phyloP scores from a whole-genome alignment of 2,113 vertebrate species.

The Daubentonia madagascariensis region DNA sequence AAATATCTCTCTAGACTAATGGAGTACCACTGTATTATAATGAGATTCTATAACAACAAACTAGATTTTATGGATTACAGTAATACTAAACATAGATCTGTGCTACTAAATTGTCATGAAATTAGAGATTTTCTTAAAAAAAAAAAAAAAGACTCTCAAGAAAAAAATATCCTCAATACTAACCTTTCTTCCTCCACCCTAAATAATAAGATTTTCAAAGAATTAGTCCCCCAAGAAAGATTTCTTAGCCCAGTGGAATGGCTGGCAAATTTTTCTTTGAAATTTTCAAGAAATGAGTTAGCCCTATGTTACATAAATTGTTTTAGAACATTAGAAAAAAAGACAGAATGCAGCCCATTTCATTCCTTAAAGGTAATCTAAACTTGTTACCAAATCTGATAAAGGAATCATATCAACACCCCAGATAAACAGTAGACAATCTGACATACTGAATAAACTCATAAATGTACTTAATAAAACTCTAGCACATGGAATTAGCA shows the following conservation, averaged over 20 bases:
- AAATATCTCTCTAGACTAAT: conserved; percentile 19
- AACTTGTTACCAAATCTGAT: not conserved
- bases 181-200: not conserved
- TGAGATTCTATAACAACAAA: conserved; percentile 26
- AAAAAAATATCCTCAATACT: conserved; percentile 10
- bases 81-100: conserved; percentile 14
- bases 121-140: not conserved
- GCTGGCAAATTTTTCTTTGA: conserved; percentile 1
- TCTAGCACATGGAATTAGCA: not conserved
- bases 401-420: not conserved
- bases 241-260: not conserved
- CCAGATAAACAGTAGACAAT: not conserved
- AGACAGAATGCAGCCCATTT: not conserved
- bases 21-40: not conserved
- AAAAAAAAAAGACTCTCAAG: not conserved
- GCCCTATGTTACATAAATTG: not conserved
- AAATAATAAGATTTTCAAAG: conserved; percentile 15
- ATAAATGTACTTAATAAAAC: not conserved
- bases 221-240: not conserved
- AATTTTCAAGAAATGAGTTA: not conserved
- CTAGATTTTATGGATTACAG: conserved; percentile 27
- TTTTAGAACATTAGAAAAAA: not conserved
- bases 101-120: conserved; percentile 23
- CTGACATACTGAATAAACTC: not conserved
- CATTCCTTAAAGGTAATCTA: conserved; percentile 27